A percentile compares a stretch with the other conserved stretches of the same genome.
phyloP scores from a whole-genome alignment of 2,797 vertebrate genomes.

The Gambusia yucatana region DNA sequence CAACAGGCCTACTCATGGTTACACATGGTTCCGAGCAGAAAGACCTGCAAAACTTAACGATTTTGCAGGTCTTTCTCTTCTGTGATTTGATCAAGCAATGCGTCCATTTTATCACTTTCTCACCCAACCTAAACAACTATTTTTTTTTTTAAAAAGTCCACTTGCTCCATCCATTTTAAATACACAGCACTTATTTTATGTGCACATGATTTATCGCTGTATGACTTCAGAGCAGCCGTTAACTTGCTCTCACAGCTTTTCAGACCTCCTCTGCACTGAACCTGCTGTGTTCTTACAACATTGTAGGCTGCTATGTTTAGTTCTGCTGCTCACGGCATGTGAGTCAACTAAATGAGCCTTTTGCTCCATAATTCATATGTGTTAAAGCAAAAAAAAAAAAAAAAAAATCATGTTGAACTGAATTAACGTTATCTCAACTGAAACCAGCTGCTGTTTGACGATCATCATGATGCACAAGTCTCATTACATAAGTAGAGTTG shows the following conservation, averaged over 20 bases:
- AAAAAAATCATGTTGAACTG: slow-evolving; percentile 35
- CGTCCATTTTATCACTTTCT: slow-evolving; percentile 4
- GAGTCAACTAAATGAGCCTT: slow-evolving; percentile 41
- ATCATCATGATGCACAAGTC: slow-evolving; percentile 45
- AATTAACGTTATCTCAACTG: slow-evolving; percentile 36
- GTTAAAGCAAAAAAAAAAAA: slow-evolving; percentile 40
- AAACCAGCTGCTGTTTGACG: slow-evolving; percentile 50
- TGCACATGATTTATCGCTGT: neutral
- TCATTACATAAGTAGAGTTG: slow-evolving; percentile 4
- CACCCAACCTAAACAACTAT: slow-evolving; percentile 12
- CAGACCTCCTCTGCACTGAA: slow-evolving; percentile 12
- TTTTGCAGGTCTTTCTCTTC: neutral
- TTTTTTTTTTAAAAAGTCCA: slow-evolving; percentile 1
- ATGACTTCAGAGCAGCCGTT: slow-evolving; percentile 6
- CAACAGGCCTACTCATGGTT: neutral
- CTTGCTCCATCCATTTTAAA: slow-evolving; percentile 21
- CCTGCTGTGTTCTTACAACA: slow-evolving; percentile 34
- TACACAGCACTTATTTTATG: neutral
- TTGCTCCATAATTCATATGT: slow-evolving; percentile 61
- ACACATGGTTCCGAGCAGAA: neutral
- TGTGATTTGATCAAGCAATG: neutral
- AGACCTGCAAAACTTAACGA: neutral
- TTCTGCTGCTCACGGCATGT: slow-evolving; percentile 38
- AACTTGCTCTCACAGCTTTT: slow-evolving; percentile 11
- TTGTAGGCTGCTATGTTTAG: slow-evolving; percentile 56